phyloP scores from a whole-genome alignment of 2,888 invertebrate genomes.

The Rhagophthalmus giganteus region DNA sequence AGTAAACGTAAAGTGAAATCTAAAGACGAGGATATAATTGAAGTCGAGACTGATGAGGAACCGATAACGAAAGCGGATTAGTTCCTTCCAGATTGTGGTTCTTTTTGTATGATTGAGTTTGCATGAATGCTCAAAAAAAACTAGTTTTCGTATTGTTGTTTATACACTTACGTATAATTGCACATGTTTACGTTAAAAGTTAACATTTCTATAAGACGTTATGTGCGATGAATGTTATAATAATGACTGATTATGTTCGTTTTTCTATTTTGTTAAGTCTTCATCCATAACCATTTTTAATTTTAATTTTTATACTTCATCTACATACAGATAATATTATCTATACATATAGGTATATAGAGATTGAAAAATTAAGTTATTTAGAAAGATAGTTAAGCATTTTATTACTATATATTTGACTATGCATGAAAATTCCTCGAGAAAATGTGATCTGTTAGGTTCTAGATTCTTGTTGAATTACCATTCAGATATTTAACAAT shows the following conservation, averaged over 20 bases:
- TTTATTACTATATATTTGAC: slow-evolving; percentile 3
- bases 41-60: slow-evolving; percentile 69
- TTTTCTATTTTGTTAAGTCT: slow-evolving; percentile 10
- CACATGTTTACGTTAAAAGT: no score
- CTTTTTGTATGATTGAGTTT: slow-evolving; percentile 5
- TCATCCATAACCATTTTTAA: slow-evolving; percentile 12
- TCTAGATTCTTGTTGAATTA: slow-evolving; percentile 38
- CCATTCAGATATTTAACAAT: slow-evolving; percentile 51
- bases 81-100: slow-evolving; percentile 11
- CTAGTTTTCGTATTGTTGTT: background rate
- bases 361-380: slow-evolving; percentile 2
- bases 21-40: slow-evolving; percentile 62
- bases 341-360: background rate
- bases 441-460: slow-evolving; percentile 34
- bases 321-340: slow-evolving; percentile 1
- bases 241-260: slow-evolving; percentile 1
- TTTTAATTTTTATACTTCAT: slow-evolving; percentile 14
- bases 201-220: background rate
- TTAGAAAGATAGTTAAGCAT: background rate
- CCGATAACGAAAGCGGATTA: slow-evolving; percentile 59
- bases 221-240: slow-evolving; percentile 2
- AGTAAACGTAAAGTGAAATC: slow-evolving; percentile 64
- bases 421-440: slow-evolving; percentile 28
- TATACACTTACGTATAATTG: background rate
- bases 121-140: slow-evolving; percentile 14